These are phyloP conservation scores for Epistrophe eligans DNA, from an alignment of 2,888 invertebrate species.

Conservation along the genomic window DNA sequence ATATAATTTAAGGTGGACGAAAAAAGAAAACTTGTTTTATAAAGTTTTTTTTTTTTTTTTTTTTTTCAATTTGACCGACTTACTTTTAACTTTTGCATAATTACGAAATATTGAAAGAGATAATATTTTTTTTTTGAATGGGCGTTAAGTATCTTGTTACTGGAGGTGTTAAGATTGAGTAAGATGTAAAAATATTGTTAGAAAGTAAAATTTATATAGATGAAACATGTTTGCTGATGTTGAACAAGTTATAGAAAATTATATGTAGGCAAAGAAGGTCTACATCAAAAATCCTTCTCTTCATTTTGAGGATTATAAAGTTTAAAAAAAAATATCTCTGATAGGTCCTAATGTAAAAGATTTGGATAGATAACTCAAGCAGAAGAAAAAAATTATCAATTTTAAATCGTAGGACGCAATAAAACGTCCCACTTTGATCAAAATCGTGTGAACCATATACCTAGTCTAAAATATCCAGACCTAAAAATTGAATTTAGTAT, in stretches of 20 bases:
- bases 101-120: slow-evolving; percentile 8
- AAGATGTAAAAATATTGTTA: not conserved
- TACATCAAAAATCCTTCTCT: not conserved
- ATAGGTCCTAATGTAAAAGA: too few species aligned
- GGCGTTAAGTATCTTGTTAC: not conserved
- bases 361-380: too few species aligned
- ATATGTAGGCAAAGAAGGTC: too few species aligned
- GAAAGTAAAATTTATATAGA: not conserved
- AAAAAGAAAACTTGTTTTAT: slow-evolving; percentile 5
- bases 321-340: too few species aligned
- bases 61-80: not conserved
- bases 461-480: too few species aligned
- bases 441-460: too few species aligned
- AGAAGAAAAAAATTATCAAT: too few species aligned
- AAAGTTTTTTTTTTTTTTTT: not conserved
- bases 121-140: not conserved
- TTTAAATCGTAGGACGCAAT: too few species aligned
- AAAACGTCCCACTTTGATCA: too few species aligned
- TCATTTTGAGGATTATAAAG: not conserved
- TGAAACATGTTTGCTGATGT: not conserved
- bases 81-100: not conserved
- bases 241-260: not conserved
- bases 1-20: not conserved
- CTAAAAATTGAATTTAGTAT: too few species aligned
- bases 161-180: not conserved